These are phyloP conservation scores for Oscheius sp. DNA, from an alignment of 2,888 invertebrate genomes.

Conservation along the genomic window DNA sequence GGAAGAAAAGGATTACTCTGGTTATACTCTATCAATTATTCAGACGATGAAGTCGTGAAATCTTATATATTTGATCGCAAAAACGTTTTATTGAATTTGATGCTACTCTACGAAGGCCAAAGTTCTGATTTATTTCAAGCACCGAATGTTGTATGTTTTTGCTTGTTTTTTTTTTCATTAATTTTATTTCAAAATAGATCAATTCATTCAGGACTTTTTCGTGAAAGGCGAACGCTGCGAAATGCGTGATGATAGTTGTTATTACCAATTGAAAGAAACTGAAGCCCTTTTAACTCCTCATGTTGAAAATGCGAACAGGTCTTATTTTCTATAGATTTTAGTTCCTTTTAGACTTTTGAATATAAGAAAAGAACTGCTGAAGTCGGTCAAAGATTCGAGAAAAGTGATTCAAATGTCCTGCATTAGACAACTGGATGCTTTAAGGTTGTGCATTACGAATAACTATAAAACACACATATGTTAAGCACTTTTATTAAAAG, in stretches of 20 bases:
- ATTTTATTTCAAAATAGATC: neutral
- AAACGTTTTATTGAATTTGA: neutral
- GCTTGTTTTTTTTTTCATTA: too few species aligned
- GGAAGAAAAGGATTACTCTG: too few species aligned
- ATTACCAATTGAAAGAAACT: neutral
- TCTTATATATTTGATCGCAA: neutral
- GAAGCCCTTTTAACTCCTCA: neutral
- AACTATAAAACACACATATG: too few species aligned
- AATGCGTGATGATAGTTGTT: neutral
- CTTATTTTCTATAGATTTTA: neutral
- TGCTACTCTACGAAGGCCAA: neutral
- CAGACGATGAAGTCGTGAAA: constrained; percentile 1
- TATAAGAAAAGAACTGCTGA: neutral
- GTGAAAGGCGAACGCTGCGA: neutral
- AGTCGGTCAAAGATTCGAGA: neutral
- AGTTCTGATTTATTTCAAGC: constrained; percentile 21
- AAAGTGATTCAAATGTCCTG: neutral
- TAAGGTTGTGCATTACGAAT: neutral
- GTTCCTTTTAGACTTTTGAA: neutral
- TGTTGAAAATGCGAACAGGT: neutral
- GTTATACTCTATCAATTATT: neutral
- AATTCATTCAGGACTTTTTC: too few species aligned
- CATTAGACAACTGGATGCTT: neutral
- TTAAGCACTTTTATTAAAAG: too few species aligned
- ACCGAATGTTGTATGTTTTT: neutral